A percentile compares a stretch with the other conserved stretches of the same genome.
phyloP scores from a whole-genome alignment of 2,113 vertebrate species.

The Aphyosemion australe region DNA sequence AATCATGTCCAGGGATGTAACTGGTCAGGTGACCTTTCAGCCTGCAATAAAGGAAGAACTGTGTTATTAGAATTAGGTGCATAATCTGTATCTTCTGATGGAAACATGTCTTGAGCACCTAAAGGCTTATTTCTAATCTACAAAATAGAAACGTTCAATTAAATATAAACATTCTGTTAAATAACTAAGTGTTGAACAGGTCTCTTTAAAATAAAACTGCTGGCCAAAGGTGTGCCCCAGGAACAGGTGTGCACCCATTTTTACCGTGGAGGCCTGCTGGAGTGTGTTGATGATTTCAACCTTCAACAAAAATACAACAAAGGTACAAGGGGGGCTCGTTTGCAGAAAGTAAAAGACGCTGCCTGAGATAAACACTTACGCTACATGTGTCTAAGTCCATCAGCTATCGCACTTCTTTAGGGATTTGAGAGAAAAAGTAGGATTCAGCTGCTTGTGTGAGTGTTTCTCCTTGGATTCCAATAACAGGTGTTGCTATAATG shows the following conservation, averaged over 20 bases:
- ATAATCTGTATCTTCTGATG: no score
- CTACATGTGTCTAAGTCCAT: constrained; percentile 52
- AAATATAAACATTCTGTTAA: constrained; percentile 10
- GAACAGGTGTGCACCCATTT: constrained; percentile 68
- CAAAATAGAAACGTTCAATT: constrained; percentile 14
- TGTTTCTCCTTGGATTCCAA: constrained; percentile 56
- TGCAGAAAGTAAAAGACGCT: constrained; percentile 34
- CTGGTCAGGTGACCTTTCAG: no score
- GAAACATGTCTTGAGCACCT: constrained; percentile 10
- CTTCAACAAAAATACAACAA: constrained; percentile 31
- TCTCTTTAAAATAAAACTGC: no score
- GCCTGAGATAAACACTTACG: constrained; percentile 51
- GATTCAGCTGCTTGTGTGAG: constrained; percentile 51
- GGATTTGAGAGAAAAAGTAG: constrained; percentile 43
- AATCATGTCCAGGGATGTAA: no score
- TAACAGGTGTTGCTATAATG: constrained; percentile 64
- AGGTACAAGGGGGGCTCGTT: constrained; percentile 30
- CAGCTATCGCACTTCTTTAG: constrained; percentile 52
- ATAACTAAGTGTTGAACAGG: no score
- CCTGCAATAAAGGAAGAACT: no score
- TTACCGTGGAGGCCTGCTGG: constrained; percentile 15
- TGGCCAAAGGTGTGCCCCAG: no score
- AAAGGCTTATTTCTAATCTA: constrained; percentile 12
- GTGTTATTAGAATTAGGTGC: no score
- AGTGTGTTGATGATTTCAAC: constrained; percentile 7